Evolutionary conservation across 23 tunicate species (phyloP).

Genomic region (Clavelina lepadiformis): DNA sequence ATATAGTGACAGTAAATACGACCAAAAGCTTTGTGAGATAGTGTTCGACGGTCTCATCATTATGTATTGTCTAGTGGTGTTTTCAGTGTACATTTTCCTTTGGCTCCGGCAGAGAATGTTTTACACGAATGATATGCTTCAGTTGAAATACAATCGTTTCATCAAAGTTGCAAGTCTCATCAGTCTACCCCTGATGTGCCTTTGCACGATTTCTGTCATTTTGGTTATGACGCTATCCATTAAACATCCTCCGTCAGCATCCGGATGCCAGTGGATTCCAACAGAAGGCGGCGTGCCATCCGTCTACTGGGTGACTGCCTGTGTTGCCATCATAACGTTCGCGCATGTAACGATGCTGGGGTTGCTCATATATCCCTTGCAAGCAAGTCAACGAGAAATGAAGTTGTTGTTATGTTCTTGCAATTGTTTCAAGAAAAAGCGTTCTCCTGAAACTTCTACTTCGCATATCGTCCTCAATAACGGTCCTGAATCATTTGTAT

Average conservation of each 20-base stretch:
- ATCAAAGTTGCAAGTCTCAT: slow-evolving; percentile 19
- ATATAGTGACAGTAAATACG: neutral
- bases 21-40: slow-evolving; percentile 21
- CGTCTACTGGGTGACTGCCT: neutral
- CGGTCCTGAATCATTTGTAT: neutral
- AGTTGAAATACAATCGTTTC: slow-evolving; percentile 9
- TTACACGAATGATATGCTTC: slow-evolving; percentile 36
- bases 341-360: neutral
- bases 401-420: too few species aligned
- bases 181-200: slow-evolving; percentile 17
- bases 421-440: too few species aligned
- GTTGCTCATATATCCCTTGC: slow-evolving; percentile 2
- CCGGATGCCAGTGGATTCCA: slow-evolving; percentile 7
- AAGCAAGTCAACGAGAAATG: too few species aligned
- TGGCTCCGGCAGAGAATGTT: slow-evolving; percentile 60
- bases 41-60: slow-evolving; percentile 19
- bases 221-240: slow-evolving; percentile 5
- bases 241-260: slow-evolving; percentile 1
- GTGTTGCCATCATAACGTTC: neutral
- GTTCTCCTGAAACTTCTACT: too few species aligned
- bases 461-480: neutral
- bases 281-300: neutral
- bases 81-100: slow-evolving; percentile 28
- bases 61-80: slow-evolving; percentile 24
- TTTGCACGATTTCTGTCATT: slow-evolving; percentile 1